phyloP scores from a whole-genome alignment of 2,888 invertebrate genomes.

The Philonicus albiceps region DNA sequence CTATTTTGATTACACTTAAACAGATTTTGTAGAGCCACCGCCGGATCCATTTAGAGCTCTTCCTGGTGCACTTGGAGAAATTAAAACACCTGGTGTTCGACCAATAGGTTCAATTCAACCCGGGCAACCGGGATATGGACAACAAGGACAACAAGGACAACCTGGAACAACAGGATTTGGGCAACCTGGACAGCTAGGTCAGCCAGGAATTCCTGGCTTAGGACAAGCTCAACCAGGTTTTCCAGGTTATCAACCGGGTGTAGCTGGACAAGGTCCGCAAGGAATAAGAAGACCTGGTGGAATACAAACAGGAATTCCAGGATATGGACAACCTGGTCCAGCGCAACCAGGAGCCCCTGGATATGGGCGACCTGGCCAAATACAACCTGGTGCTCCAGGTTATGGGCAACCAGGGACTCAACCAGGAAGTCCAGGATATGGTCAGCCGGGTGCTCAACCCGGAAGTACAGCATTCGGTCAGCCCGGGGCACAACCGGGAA shows the following conservation, averaged over 20 bases:
- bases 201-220: no score
- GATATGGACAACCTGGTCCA: conserved; percentile 3
- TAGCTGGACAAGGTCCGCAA: background rate
- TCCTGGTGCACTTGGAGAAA: background rate
- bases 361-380: background rate
- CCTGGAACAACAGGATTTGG: background rate
- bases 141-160: background rate
- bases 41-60: conserved; percentile 42
- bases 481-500: background rate
- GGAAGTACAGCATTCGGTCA: background rate
- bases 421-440: background rate
- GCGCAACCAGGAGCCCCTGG: background rate
- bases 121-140: conserved; percentile 19
- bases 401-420: background rate
- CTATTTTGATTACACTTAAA: background rate
- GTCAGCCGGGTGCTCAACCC: background rate
- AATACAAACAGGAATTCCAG: background rate
- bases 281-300: background rate
- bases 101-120: background rate
- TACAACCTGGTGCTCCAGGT: background rate
- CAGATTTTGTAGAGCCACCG: conserved; percentile 4
- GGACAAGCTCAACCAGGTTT: background rate
- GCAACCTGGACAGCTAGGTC: background rate
- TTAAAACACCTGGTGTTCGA: background rate
- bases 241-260: conserved; percentile 19